These are phyloP conservation scores for Corythoichthys intestinalis DNA, from an alignment of 2,113 vertebrate genomes.

Conservation along the genomic window DNA sequence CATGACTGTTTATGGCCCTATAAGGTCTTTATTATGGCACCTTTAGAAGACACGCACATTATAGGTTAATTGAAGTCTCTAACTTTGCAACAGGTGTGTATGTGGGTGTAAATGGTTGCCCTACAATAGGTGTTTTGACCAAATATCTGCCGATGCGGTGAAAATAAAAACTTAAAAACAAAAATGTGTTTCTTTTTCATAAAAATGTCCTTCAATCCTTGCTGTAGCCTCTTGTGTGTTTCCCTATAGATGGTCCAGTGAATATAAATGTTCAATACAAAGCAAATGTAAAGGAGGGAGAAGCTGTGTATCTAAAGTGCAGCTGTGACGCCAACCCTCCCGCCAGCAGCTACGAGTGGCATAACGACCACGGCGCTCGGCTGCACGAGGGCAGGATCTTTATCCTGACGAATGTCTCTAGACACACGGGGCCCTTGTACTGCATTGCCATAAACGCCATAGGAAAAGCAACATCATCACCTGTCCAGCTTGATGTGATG, in stretches of 20 bases:
- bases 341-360: slow-evolving; percentile 49
- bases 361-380: slow-evolving; percentile 9
- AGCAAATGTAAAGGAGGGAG: slow-evolving; percentile 47
- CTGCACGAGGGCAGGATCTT: slow-evolving; percentile 19
- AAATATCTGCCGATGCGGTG: too few species aligned
- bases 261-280: slow-evolving; percentile 38
- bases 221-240: background rate
- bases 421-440: slow-evolving; percentile 42
- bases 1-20: too few species aligned
- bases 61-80: too few species aligned
- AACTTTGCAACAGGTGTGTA: background rate
- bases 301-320: slow-evolving; percentile 43
- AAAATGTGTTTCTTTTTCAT: too few species aligned
- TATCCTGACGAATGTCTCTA: slow-evolving; percentile 43
- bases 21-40: too few species aligned
- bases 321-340: slow-evolving; percentile 56
- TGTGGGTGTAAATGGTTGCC: background rate
- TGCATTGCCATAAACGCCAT: slow-evolving; percentile 53
- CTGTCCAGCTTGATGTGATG: slow-evolving; percentile 38
- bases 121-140: too few species aligned
- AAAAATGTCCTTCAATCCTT: background rate
- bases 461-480: slow-evolving; percentile 40
- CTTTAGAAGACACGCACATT: too few species aligned
- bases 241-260: slow-evolving; percentile 52
- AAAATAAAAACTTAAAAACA: too few species aligned